Evolutionary conservation across 2,113 vertebrate genomes (phyloP), one percentile per base, ranked within the genome.

Genomic region (Carassius auratus): DNA sequence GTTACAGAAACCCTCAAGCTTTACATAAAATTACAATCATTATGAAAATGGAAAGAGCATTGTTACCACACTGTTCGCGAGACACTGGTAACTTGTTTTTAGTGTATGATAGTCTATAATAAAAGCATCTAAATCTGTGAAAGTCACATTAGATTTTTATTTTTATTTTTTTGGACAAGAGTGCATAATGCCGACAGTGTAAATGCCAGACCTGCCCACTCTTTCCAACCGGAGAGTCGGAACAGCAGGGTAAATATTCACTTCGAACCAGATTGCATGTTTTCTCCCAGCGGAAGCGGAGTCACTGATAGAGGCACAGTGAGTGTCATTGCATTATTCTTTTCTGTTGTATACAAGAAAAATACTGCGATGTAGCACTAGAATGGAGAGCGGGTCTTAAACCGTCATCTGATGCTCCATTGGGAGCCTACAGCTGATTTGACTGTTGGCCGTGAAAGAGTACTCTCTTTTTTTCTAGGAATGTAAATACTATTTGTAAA

Each of bases 161-260:
- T 68, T 21, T 55, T 69, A 36, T 80, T 55, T 55, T 69, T 50
- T 80, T 55, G 57, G 48, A 85, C 12, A 13, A 2, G 17, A 68
- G 71, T 52, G 21, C 36, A 19, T 83, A 86, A 84, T 87, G 30
- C 55, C 33, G 87, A 62, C 85, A 76, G 78, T 57, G 23, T 83
- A 87, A 85, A 85, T 89, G 83, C 79, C 85, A 82, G 64, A 73
- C 64, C 84, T 45, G 19, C 88, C 86, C 74, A 85, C 86, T 74
- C 80, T 48, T 76, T 62, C 26, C 45, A 59, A 21, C 57, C 52
- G 15, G 33, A 48, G 69, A 77, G 10, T 23, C 12, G 0, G 42
- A 77, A 77, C 83, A 85, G 73, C 69, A 77, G 76, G 78, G 52
- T 78, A 87, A 85, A 87, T 85, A 89, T 84, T 81, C 82, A 76